Percentiles rank a stretch among this genome's conserved stretches.
Evolutionary conservation across 1,140 invertebrate genomes (phyloP).

Genomic region (Archivesica marissinica): DNA sequence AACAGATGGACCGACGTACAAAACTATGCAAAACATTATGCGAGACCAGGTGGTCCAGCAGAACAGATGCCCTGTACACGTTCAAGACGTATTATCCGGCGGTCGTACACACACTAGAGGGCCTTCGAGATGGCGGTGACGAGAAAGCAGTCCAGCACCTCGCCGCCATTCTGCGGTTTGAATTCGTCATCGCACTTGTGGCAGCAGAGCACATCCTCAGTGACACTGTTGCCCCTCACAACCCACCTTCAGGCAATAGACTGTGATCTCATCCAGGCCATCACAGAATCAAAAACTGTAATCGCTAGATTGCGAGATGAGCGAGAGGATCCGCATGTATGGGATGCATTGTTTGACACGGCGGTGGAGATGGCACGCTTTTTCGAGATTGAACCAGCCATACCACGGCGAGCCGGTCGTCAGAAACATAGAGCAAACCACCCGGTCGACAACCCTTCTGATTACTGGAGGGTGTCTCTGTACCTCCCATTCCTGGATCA

Average conservation of each 20-base stretch:
- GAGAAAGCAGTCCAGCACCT: too few species aligned
- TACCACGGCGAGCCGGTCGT: neutral
- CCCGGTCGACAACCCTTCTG: too few species aligned
- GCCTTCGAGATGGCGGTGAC: conserved; percentile 14
- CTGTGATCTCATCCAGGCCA: neutral
- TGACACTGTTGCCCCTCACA: too few species aligned
- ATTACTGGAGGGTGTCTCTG: too few species aligned
- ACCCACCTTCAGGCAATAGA: neutral
- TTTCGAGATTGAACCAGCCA: neutral
- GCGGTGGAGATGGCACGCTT: neutral
- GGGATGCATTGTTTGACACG: neutral
- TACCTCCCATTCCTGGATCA: too few species aligned
- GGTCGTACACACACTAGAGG: conserved; percentile 10
- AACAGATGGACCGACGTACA: conserved; percentile 31
- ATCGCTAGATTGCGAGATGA: neutral
- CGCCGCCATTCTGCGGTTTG: too few species aligned
- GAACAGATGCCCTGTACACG: conserved; percentile 39
- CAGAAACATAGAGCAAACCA: too few species aligned
- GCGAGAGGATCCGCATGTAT: neutral
- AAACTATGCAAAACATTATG: conserved; percentile 51
- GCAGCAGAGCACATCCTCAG: too few species aligned
- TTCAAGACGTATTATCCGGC: conserved; percentile 24
- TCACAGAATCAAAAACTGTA: neutral
- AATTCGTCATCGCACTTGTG: too few species aligned
- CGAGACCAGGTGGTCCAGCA: conserved; percentile 30